These are phyloP conservation scores for Sinonovacula constricta DNA, from an alignment of 1,140 invertebrate species.

Conservation along the genomic window DNA sequence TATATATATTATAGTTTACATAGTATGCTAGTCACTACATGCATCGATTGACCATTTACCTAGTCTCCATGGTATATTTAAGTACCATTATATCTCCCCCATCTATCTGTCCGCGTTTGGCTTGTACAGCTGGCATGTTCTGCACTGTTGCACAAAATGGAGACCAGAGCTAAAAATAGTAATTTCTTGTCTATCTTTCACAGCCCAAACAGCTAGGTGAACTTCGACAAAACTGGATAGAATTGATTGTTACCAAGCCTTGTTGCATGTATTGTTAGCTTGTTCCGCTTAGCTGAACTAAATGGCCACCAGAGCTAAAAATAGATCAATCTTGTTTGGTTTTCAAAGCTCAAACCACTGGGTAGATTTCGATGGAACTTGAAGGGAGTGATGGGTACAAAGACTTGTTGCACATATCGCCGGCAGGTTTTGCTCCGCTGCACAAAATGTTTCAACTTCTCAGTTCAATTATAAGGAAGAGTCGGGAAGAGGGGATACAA, in stretches of 20 bases:
- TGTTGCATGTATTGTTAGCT: conserved; percentile 19
- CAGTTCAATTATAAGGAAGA: conserved; percentile 6
- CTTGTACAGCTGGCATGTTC: conserved; percentile 18
- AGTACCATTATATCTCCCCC: conserved; percentile 15
- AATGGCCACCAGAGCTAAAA: conserved; percentile 14
- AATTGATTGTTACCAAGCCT: conserved; percentile 10
- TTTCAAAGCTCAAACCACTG: conserved; percentile 8
- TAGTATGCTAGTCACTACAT: conserved; percentile 15
- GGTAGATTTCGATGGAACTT: conserved; percentile 18
- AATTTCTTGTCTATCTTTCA: too few relatives aligned
- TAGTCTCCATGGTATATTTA: conserved; percentile 12
- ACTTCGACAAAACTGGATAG: conserved; percentile 15
- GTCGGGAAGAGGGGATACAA: conserved; percentile 11
- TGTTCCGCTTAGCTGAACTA: conserved; percentile 18
- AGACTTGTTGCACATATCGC: conserved; percentile 10
- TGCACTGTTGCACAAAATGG: conserved; percentile 14
- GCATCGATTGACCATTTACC: conserved; percentile 15
- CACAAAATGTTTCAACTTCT: conserved; percentile 19
- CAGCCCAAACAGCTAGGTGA: conserved; percentile 17
- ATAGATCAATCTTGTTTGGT: conserved; percentile 17
- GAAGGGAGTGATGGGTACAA: conserved; percentile 15
- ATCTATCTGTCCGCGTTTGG: conserved; percentile 12
- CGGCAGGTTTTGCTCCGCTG: conserved; percentile 1
- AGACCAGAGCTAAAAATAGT: too few relatives aligned
- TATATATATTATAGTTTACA: conserved; percentile 12